Evolutionary conservation across 2,797 vertebrate species (phyloP), one percentile per base, ranked within the genome.

Genomic region (Sebastes jordani): DNA sequence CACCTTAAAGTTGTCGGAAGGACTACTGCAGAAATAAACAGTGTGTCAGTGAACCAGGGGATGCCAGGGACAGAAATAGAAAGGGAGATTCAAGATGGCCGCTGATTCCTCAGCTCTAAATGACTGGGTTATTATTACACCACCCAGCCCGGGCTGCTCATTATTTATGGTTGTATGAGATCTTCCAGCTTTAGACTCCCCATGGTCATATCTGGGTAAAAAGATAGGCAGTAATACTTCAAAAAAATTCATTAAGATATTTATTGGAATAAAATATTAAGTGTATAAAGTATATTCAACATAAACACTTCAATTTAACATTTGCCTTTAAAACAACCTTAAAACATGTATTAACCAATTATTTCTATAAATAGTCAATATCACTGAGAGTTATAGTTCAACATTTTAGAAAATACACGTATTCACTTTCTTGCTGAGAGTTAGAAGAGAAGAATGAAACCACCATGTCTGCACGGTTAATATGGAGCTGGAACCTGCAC

Each of bases 51-150:
- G 76, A 88, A 64, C 58, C 59, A 65, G 76, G 59, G 34, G 77
- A 84, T 67, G 58, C 69, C 70, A 84, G 38, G 25, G 38, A 61
- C 84, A 29, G 11, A 89, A 90, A 89, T 89, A 92, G 87, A 89
- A 42, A 49, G 30, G 65, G 68, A 71, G 77, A 78, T 76, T 87
- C 68, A 83, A 76, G 67, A 76, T 83, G 38, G 79, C 79, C 65
- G 23, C 7, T 11, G 11, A 62, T 54, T 60, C 70, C 42, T 58
- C 52, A 27, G 62, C 60, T 81, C 22, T 34, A 73, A 80, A 75
- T 66, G 2, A 49, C 55, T 11, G 36, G 23, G 63, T 63, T 86
- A 78, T 87, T 80, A 77, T 84, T 85, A 71, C 27, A 79, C n/a
- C 11, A 52, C 11, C 16, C 34, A 18, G 32, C 11, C 60, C 11